Evolutionary conservation across 2,113 vertebrate species (phyloP).

Genomic region (Sebastes fasciatus): DNA sequence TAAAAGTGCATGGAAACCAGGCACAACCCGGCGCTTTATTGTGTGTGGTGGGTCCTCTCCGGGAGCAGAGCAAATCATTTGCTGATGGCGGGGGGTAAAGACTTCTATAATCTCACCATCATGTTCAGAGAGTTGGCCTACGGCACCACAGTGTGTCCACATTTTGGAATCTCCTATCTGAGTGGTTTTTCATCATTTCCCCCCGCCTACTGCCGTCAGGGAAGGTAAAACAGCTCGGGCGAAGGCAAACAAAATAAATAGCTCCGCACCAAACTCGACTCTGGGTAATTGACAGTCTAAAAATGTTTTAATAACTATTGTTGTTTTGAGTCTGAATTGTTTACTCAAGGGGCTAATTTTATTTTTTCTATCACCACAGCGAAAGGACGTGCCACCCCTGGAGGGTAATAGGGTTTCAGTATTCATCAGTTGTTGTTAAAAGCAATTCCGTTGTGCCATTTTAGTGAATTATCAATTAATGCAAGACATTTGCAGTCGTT

Average conservation of each 20-base stretch:
- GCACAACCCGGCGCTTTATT: conserved; percentile 45
- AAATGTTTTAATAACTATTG: conserved; percentile 18
- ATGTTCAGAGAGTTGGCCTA: conserved; percentile 70
- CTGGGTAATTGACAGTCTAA: conserved; percentile 14
- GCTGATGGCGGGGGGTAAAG: conserved; percentile 65
- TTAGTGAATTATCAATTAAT: conserved; percentile 15
- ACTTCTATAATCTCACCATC: conserved; percentile 70
- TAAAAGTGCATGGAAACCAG: conserved; percentile 34
- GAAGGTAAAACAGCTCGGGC: conserved; percentile 42
- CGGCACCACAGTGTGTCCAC: conserved; percentile 65
- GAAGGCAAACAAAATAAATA: conserved; percentile 41
- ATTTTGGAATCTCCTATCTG: conserved; percentile 77
- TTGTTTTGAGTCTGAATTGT: conserved; percentile 19
- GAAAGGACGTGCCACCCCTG: not conserved
- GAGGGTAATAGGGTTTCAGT: conserved; percentile 3
- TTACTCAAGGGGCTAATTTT: conserved; percentile 8
- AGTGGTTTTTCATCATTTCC: conserved; percentile 73
- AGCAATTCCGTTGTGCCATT: conserved; percentile 4
- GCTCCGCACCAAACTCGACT: conserved; percentile 28
- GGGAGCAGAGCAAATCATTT: conserved; percentile 69
- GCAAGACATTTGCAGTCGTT: not conserved
- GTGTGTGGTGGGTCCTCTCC: conserved; percentile 54
- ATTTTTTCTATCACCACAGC: not conserved
- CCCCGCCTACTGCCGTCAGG: conserved; percentile 47
- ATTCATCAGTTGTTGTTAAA: conserved; percentile 27